Evolutionary conservation across 2,797 vertebrate species (phyloP).

Genomic region (Chiroxiphia lanceolata): DNA sequence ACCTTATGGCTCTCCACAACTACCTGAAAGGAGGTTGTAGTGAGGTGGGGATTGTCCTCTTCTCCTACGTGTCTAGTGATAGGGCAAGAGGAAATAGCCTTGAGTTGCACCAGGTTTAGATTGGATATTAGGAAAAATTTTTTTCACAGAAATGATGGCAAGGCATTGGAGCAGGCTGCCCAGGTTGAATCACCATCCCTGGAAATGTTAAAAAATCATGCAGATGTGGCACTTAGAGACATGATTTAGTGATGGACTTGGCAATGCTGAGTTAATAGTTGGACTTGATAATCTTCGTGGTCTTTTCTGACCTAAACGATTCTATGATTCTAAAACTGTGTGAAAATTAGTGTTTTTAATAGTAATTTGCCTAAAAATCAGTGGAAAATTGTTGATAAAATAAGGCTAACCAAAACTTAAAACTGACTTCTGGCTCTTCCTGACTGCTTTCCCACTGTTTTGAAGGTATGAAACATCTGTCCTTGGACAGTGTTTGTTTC

Average conservation of each 20-base stretch:
- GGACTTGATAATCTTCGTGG: not conserved
- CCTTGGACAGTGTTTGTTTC: not conserved
- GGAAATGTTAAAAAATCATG: not conserved
- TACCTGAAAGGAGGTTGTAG: not conserved
- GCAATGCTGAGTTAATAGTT: not conserved
- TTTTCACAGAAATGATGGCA: not conserved
- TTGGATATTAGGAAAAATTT: not conserved
- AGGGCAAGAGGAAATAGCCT: not conserved
- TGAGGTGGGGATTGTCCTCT: not conserved
- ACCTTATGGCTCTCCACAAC: not conserved
- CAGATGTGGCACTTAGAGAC: not conserved
- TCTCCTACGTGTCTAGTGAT: too few species aligned
- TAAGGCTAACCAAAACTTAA: not conserved
- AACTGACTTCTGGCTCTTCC: not conserved
- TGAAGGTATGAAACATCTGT: not conserved
- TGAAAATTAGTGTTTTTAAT: not conserved
- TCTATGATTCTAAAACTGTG: not conserved
- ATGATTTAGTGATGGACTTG: not conserved
- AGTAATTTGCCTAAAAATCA: not conserved
- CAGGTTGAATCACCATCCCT: not conserved
- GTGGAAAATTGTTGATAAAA: not conserved
- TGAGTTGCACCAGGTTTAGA: not conserved
- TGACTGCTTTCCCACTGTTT: not conserved
- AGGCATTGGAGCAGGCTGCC: not conserved
- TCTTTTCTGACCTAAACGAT: accelerated